Evolutionary conservation across 2,113 vertebrate genomes (phyloP).

Genomic region (Onychostruthus taczanowskii): DNA sequence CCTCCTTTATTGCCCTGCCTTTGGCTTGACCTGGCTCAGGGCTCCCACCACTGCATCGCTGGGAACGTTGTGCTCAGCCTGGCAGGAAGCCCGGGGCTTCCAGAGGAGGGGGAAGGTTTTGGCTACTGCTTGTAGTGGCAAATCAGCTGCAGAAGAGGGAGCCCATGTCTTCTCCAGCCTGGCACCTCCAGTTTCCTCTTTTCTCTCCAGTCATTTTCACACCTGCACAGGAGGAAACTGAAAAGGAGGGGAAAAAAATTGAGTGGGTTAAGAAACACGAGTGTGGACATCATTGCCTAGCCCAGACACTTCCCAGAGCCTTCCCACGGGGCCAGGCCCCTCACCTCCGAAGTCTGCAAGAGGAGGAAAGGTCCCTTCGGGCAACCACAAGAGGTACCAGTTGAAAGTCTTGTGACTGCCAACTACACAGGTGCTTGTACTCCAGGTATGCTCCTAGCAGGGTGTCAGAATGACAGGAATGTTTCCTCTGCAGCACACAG

Average conservation of each 20-base stretch:
- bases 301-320: background rate
- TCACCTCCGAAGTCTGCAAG: background rate
- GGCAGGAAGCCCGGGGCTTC: background rate
- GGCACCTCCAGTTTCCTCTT: background rate
- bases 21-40: background rate
- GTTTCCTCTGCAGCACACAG: background rate
- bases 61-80: background rate
- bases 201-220: background rate
- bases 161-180: conserved; percentile 43
- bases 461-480: background rate
- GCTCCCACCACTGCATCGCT: background rate
- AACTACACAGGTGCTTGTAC: background rate
- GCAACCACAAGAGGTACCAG: background rate
- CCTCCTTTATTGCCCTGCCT: background rate
- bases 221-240: background rate
- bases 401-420: background rate
- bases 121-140: conserved; percentile 30
- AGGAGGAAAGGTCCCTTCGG: background rate
- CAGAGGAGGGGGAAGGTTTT: background rate
- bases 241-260: background rate
- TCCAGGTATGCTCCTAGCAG: background rate
- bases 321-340: background rate
- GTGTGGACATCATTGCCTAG: background rate
- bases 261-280: background rate
- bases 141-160: conserved; percentile 53